phyloP scores from a whole-genome alignment of 2,888 invertebrate species.

The Harpalus rubripes region DNA sequence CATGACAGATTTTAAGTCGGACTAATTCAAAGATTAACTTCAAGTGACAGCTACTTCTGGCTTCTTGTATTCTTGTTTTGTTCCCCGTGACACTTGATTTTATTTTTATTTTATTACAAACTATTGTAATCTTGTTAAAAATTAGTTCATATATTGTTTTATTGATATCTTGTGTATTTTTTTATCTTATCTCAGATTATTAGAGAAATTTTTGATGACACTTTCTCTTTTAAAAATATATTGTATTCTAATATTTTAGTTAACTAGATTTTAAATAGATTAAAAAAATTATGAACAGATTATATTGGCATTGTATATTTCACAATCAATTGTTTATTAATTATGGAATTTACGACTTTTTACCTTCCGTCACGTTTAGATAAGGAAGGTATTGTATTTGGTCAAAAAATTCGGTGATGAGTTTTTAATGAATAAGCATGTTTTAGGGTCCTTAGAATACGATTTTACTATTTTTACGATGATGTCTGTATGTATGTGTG shows the following conservation, averaged over 20 bases:
- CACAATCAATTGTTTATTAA: conserved; percentile 6
- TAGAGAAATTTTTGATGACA: background rate
- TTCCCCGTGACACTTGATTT: background rate
- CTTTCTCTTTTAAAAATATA: conserved; percentile 24
- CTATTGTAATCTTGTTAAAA: conserved; percentile 26
- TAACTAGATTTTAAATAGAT: background rate
- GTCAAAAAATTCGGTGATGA: too few relatives aligned
- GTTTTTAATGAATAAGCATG: too few relatives aligned
- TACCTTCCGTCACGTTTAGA: too few relatives aligned
- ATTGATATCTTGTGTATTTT: background rate
- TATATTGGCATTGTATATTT: background rate
- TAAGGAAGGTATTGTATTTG: too few relatives aligned
- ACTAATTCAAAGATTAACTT: conserved; percentile 38
- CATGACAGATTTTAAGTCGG: conserved; percentile 52
- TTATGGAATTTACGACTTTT: background rate
- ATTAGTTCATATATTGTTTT: background rate
- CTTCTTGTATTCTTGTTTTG: conserved; percentile 31
- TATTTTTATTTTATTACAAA: conserved; percentile 21
- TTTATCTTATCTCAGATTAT: conserved; percentile 1
- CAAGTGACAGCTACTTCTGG: conserved; percentile 45
- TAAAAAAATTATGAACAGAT: background rate
- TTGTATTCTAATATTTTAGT: conserved; percentile 23
- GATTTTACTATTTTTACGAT: too few relatives aligned
- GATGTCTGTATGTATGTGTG: too few relatives aligned
- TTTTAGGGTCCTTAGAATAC: too few relatives aligned